Evolutionary conservation across 2,797 vertebrate species (phyloP), one percentile per base, ranked within the genome.

Genomic region (Sebastes itinus): DNA sequence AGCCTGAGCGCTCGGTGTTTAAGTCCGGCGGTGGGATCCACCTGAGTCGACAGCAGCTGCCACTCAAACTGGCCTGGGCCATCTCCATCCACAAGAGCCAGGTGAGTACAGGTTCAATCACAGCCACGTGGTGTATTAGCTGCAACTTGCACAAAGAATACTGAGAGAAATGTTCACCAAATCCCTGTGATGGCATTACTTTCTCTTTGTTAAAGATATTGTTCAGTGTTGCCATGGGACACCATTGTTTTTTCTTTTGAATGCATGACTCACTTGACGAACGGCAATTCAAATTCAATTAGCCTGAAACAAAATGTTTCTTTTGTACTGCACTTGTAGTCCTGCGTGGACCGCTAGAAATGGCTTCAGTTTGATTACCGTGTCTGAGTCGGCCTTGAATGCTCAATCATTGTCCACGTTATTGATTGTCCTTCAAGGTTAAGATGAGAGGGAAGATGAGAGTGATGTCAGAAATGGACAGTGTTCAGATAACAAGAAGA

Each of bases 11-110:
- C 82, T 99, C 97, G 97, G 89, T 96, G 1, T 96, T 99, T 56
- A 98, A 98, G 86, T 95, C 95, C 0, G 88, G 92, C 0, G 95
- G 96, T 14, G 97, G 97, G 46, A 77, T 96, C 75, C 93, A 96
- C 78, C 87, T 99, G 85, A 98, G 95, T 89, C 96, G 98, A 28
- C 97, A 96, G 81, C 99, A 99, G 92, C 92, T 99, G 73, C 99
- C 99, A 1, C 95, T 99, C 86, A 98, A 98, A 91, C 92, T 99
- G 78, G 98, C 98, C 81, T 99, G 99, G 99, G 99, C 98, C 54
- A 97, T 99, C 88, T 99, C 98, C 82, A 99, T 99, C 92, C 99
- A 99, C 92, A 99, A 99, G 93, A 99, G 98, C 88, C 98, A 99
- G 96, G 99, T 99, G 80, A 82, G 93, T 4, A 2, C 49, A 14